phyloP scores from a whole-genome alignment of 2,113 vertebrate species.

The Camarhynchus parvulus region DNA sequence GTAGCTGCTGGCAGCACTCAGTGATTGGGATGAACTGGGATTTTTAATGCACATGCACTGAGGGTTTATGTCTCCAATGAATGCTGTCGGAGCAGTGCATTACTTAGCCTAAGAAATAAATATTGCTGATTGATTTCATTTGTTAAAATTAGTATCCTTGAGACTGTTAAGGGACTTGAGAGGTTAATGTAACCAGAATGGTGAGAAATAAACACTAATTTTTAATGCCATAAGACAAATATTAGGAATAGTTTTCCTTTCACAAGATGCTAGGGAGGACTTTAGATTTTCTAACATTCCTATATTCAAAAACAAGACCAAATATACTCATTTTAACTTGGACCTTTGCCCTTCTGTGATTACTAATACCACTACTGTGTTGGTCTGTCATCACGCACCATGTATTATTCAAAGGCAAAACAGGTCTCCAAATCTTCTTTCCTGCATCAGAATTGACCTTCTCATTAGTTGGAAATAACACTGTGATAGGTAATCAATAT shows the following conservation, averaged over 20 bases:
- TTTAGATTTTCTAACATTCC: background rate
- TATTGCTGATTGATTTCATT: background rate
- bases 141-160: background rate
- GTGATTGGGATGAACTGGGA: background rate
- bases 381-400: background rate
- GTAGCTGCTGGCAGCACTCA: background rate
- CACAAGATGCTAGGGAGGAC: background rate
- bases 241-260: background rate
- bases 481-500: constrained; percentile 54
- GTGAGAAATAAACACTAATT: background rate
- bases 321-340: background rate
- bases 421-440: constrained; percentile 9
- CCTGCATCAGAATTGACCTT: constrained; percentile 32
- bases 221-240: background rate
- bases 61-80: background rate
- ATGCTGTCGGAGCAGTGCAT: background rate
- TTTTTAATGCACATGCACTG: background rate
- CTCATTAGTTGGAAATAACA: constrained; percentile 61
- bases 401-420: background rate
- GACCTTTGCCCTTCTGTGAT: constrained; percentile 1
- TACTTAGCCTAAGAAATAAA: background rate
- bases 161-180: background rate
- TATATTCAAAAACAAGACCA: background rate
- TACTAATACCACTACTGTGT: background rate
- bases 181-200: background rate